Conservation (phyloP, 1,140 invertebrate species). For the Whitmania pigra region DNA sequence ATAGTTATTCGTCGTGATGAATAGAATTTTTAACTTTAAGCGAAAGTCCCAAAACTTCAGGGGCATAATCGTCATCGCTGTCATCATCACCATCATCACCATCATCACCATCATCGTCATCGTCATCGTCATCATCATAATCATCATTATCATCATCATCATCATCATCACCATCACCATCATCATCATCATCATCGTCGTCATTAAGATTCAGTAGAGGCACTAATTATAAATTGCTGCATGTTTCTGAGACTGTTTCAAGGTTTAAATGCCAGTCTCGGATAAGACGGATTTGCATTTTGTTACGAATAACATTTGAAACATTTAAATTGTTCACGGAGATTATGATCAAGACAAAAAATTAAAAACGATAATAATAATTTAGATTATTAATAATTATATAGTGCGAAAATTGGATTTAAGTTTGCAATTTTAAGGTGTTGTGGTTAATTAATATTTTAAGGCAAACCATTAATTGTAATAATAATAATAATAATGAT, state of each 20-base stretch:
- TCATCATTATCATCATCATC: too few relatives aligned
- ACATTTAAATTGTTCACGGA: too few relatives aligned
- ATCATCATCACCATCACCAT: background rate
- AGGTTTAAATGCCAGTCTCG: too few relatives aligned
- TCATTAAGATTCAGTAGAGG: background rate
- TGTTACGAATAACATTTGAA: too few relatives aligned
- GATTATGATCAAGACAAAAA: background rate
- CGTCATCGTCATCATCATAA: background rate
- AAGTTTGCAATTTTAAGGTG: too few relatives aligned
- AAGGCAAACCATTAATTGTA: too few relatives aligned
- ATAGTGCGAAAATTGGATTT: too few relatives aligned
- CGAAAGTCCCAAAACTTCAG: background rate
- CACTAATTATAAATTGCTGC: background rate
- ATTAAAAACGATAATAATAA: slow-evolving; percentile 6
- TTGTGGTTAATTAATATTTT: too few relatives aligned
- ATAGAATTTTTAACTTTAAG: background rate
- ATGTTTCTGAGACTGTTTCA: too few relatives aligned
- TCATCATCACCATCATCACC: background rate
- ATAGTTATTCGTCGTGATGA: background rate
- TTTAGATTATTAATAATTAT: background rate
- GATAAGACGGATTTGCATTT: too few relatives aligned
- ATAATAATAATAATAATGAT: too few relatives aligned
- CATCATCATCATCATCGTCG: background rate
- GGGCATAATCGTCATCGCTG: background rate
- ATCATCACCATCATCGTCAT: background rate